Base-by-base conservation (phyloP, 1,140 invertebrate species). In the Aphis craccivora region DNA sequence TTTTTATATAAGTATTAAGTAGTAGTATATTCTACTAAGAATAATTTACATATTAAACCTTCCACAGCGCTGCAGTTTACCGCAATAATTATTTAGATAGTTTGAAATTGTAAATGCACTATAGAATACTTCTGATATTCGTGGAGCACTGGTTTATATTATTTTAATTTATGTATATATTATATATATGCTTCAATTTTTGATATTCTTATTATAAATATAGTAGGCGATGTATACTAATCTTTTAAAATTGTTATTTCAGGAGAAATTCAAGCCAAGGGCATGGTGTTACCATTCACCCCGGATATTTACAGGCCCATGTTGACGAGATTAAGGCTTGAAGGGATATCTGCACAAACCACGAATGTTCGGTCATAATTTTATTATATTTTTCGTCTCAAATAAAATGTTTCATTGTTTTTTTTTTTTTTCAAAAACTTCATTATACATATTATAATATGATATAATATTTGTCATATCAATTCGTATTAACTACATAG, bases 211-310 rank as follows among this genome's bases (percentile, higher is more conserved):
- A 51, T 51, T n/a, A 67, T 76, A 76, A 76, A 76, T 76, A 14
- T 76, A n/a, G n/a, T 5, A 76, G 11, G 30, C 18, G 1, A 76
- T 76, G 6, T n/a, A 76, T 4, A n/a, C 11, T 88, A 20, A 88
- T 7, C 30, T 11, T 40, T 81, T 0, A 45, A 86, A 43, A n/a
- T 35, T 60, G 18, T 45, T 81, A 91, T 94, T 93, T 90, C 95
- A 98, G 98, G 98, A 94, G 99, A 99, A 96, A 99, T 99, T 94
- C 99, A 99, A 95, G 97, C 97, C 94, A 97, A 97, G 94, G 99
- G 99, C n/a, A 97, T 98, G 93, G 96, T 99, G 20, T 95, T 99
- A 25, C 99, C 99, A 2, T 97, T 99, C 94, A 97, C 97, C 0
- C 96, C 97, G 0, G 98, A 99, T 92, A 98, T 99, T 90, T 99